Evolutionary conservation across 2,797 vertebrate species (phyloP).

Genomic region (Darevskia mixta): DNA sequence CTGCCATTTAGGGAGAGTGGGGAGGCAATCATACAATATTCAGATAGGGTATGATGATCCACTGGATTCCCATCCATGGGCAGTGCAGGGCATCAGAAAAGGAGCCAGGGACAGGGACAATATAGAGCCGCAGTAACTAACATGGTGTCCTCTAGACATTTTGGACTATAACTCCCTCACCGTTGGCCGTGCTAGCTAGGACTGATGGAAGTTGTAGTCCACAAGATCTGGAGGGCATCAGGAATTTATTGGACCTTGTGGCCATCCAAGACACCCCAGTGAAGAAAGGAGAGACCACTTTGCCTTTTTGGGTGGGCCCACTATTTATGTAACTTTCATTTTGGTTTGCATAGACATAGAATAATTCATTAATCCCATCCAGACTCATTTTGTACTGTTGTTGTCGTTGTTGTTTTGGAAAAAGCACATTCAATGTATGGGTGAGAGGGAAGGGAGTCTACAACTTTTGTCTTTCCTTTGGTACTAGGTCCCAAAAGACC

Average conservation of each 20-base stretch:
- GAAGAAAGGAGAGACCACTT: too few species aligned
- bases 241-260: too few species aligned
- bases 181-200: too few species aligned
- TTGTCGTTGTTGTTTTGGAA: slow-evolving; percentile 55
- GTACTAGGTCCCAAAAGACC: slow-evolving; percentile 33
- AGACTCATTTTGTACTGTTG: not conserved
- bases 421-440: slow-evolving; percentile 54
- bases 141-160: too few species aligned
- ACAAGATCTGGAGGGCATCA: not conserved
- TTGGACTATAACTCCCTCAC: too few species aligned
- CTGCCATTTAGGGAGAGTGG: not conserved
- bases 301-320: too few species aligned
- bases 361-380: too few species aligned
- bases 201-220: too few species aligned
- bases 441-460: slow-evolving; percentile 35
- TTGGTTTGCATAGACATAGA: too few species aligned
- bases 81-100: not conserved
- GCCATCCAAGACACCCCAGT: too few species aligned
- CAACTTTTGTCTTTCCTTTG: slow-evolving; percentile 37
- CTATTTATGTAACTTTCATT: too few species aligned
- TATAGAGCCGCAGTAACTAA: too few species aligned
- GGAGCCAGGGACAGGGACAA: not conserved
- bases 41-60: not conserved
- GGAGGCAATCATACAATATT: not conserved
- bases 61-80: not conserved